phyloP scores from a whole-genome alignment of 2,888 invertebrate genomes.

The Saturnia japonica region DNA sequence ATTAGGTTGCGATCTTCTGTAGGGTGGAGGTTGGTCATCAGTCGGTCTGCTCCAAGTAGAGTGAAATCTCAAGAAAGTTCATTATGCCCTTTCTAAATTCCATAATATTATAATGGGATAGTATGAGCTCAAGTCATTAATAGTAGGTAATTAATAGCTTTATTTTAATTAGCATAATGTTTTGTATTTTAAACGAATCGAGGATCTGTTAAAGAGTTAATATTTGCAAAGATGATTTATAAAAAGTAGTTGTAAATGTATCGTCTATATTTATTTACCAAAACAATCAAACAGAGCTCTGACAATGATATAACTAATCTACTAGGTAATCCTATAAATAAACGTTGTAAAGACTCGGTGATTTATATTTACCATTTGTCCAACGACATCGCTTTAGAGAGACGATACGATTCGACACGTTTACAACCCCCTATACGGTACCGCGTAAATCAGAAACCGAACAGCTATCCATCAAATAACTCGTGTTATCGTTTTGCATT shows the following conservation, averaged over 20 bases:
- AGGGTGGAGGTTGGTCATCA: too few species aligned
- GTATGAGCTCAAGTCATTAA: too few species aligned
- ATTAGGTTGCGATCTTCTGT: too few species aligned
- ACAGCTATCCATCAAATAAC: constrained; percentile 68
- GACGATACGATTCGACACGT: constrained; percentile 44
- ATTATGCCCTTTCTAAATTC: too few species aligned
- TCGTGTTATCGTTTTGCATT: constrained; percentile 71
- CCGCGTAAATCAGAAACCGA: constrained; percentile 68
- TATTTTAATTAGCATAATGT: background rate
- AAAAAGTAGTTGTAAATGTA: background rate
- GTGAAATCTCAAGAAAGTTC: too few species aligned
- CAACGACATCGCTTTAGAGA: constrained; percentile 38
- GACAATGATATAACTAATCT: constrained; percentile 9
- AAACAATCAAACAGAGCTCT: background rate
- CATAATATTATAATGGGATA: background rate
- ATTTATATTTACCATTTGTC: constrained; percentile 36
- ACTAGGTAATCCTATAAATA: constrained; percentile 20
- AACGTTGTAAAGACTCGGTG: constrained; percentile 36
- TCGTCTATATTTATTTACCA: background rate
- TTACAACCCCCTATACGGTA: constrained; percentile 54
- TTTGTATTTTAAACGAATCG: background rate
- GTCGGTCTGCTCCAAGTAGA: too few species aligned
- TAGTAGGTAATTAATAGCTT: too few species aligned
- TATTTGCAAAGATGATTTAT: background rate
- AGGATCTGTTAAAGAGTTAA: background rate